Evolutionary conservation across 2,888 invertebrate genomes (phyloP).

Genomic region (Aquatica leii): DNA sequence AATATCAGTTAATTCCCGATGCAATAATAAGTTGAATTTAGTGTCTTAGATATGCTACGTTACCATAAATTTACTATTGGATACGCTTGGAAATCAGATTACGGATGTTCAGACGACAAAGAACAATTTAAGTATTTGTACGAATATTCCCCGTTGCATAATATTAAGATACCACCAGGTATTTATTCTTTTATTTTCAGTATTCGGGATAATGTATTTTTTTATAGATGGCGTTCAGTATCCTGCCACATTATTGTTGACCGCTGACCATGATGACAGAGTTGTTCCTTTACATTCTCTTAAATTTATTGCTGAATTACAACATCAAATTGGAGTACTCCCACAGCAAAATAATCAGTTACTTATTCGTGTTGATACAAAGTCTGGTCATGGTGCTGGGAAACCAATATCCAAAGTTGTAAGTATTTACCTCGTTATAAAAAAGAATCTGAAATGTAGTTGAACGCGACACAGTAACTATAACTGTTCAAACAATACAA

Average conservation of each 20-base stretch:
- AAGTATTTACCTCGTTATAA: conserved; percentile 78
- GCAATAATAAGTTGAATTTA: conserved; percentile 52
- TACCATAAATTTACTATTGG: conserved; percentile 99
- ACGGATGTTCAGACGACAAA: conserved; percentile 87
- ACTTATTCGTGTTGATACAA: conserved; percentile 89
- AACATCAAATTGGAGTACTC: conserved; percentile 72
- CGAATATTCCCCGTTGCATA: conserved; percentile 94
- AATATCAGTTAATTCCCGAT: conserved; percentile 34
- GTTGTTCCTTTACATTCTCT: conserved; percentile 97
- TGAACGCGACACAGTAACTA: neutral
- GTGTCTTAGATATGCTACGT: conserved; percentile 96
- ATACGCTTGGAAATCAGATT: conserved; percentile 95
- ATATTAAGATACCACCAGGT: conserved; percentile 75
- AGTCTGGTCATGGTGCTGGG: conserved; percentile 96
- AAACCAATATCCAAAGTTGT: conserved; percentile 95
- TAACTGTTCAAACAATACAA: neutral
- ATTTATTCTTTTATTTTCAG: conserved; percentile 38
- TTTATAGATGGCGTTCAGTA: conserved; percentile 70
- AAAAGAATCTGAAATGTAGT: conserved; percentile 87
- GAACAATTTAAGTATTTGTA: conserved; percentile 86
- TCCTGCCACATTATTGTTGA: conserved; percentile 89
- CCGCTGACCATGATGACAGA: conserved; percentile 98
- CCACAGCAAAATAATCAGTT: conserved; percentile 83
- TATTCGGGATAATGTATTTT: neutral
- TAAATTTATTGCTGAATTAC: conserved; percentile 92